A percentile compares a stretch with the other conserved stretches of the same genome.
Evolutionary conservation across 2,113 vertebrate species (phyloP).

Genomic region (Dendropsophus ebraccatus): DNA sequence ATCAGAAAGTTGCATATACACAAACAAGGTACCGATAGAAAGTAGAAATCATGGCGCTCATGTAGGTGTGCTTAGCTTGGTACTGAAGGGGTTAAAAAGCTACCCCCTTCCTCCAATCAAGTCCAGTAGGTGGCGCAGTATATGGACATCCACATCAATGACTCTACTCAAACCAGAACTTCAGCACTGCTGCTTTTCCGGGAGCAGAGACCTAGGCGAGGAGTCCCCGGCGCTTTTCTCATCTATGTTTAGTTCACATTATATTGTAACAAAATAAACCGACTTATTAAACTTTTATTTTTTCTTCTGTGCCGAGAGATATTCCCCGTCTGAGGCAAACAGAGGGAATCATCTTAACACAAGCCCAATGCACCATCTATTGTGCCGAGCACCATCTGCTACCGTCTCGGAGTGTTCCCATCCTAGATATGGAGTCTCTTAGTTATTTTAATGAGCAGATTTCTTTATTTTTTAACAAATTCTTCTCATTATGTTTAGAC

Average conservation of each 20-base stretch:
- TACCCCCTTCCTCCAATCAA: no score
- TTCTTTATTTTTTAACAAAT: slow-evolving; percentile 36
- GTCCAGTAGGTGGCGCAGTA: no score
- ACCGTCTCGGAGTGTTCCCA: background rate
- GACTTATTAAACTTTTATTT: slow-evolving; percentile 4
- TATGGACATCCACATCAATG: no score
- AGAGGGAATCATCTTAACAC: slow-evolving; percentile 3
- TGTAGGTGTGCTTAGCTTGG: no score
- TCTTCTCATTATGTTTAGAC: slow-evolving; percentile 37
- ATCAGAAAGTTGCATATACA: no score
- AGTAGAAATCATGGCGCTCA: no score
- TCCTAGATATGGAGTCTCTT: background rate
- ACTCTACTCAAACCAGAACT: no score
- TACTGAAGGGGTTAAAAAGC: no score
- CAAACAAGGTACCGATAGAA: no score
- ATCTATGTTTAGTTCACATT: background rate
- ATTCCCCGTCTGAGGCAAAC: background rate
- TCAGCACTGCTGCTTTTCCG: no score
- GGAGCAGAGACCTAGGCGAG: no score
- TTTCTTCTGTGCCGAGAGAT: background rate
- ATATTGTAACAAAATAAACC: background rate
- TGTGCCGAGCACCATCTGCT: slow-evolving; percentile 47
- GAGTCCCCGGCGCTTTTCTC: background rate
- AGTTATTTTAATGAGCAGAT: slow-evolving; percentile 50
- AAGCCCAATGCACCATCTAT: slow-evolving; percentile 8